Percentiles rank a stretch among this genome's conserved stretches.
These are phyloP conservation scores for Megaceryle alcyon DNA, from an alignment of 2,797 vertebrate species.

Conservation along the genomic window DNA sequence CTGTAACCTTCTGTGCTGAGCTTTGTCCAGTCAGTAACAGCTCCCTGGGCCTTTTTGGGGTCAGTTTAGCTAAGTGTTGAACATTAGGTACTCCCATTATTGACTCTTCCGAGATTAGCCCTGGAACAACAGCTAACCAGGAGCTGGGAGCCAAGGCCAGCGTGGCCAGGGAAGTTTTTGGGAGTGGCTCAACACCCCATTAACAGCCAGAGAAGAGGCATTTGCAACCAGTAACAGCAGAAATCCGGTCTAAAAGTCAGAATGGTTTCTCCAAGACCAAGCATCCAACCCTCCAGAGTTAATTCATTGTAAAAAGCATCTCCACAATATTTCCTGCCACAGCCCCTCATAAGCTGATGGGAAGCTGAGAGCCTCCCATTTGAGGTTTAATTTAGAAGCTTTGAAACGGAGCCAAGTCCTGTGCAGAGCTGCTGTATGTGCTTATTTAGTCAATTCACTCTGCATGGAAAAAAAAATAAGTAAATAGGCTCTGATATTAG, in stretches of 20 bases:
- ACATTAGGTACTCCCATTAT: accelerated
- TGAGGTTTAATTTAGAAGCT: slow-evolving; percentile 8
- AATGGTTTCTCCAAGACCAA: not conserved
- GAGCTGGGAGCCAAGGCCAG: not conserved
- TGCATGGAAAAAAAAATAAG: not conserved
- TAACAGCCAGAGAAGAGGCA: not conserved
- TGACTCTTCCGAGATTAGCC: not conserved
- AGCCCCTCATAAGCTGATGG: not conserved
- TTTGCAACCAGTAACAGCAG: not conserved
- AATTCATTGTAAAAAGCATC: not conserved
- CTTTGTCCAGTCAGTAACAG: not conserved
- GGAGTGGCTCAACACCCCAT: not conserved
- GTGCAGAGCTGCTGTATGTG: not conserved
- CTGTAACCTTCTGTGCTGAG: not conserved
- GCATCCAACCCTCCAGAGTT: not conserved
- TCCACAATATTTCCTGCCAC: too few relatives aligned
- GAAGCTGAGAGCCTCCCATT: not conserved
- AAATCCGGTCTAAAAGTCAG: not conserved
- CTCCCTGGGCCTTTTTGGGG: not conserved
- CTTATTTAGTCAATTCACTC: not conserved
- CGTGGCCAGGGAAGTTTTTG: accelerated
- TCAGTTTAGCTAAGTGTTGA: not conserved
- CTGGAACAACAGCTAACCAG: not conserved
- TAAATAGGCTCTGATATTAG: slow-evolving; percentile 14
- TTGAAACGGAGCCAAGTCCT: not conserved